Evolutionary conservation across 2,797 vertebrate species (phyloP), one percentile per base, ranked within the genome.

Genomic region (Odontamblyopus rebecca): DNA sequence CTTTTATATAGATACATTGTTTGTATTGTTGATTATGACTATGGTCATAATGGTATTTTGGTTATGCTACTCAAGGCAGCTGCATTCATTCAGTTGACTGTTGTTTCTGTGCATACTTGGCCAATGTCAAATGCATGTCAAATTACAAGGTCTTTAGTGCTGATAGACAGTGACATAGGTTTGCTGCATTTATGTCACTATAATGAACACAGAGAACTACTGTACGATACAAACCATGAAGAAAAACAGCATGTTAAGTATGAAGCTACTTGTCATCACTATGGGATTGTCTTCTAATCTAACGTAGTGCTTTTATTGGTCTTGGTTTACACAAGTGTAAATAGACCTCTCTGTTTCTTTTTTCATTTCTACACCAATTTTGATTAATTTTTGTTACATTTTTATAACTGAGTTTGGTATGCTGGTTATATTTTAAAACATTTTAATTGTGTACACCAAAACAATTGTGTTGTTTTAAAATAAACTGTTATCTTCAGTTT

Each of bases 271-370:
- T 80, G 70, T 80, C 78, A 82, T 56, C 61, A 77, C 71, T 71
- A 61, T 80, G 38, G 41, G 74, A 35, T 75, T 81, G 23, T 89
- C 89, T 90, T 91, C 72, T 85, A 88, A 84, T 69, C 73, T 77
- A 77, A 64, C 83, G 57, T 89, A 77, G 65, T 85, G 61, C 88
- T 86, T 86, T 80, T 78, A 82, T 84, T 74, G 72, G 80, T 89
- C 74, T 77, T 72, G 76, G 89, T 93, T 93, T 92, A 91, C 85
- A 89, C 61, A 80, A 71, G 60, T 87, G 76, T 85, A 88, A 86
- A 83, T 86, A 71, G 60, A 80, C 23, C 23, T 78, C 69, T 82
- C 61, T 86, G 75, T 83, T 71, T 79, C 77, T 44, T 74, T 75
- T 65, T 61, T 54, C 30, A 65, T 68, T 73, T 53, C 63, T 65